Percentiles rank a stretch among this genome's conserved stretches.
These are phyloP conservation scores for Lemur catta DNA, from an alignment of 2,797 vertebrate species.

Conservation along the genomic window DNA sequence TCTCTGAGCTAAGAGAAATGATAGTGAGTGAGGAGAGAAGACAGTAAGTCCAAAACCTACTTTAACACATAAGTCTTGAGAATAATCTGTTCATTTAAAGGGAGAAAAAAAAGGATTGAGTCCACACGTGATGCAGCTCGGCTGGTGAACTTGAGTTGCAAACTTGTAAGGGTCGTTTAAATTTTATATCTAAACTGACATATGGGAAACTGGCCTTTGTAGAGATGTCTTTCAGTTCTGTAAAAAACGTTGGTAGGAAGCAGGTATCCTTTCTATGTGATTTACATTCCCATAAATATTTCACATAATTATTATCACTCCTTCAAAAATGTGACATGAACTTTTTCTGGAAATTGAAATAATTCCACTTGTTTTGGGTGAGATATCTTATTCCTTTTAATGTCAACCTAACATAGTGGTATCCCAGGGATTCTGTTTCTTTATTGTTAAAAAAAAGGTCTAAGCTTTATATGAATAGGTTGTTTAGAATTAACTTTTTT, in stretches of 20 bases:
- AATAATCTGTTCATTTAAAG: constrained; percentile 73
- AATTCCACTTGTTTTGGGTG: neutral
- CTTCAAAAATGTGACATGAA: neutral
- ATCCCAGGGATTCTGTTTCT: neutral
- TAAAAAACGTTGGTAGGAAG: neutral
- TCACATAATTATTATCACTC: neutral
- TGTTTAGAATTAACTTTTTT: neutral
- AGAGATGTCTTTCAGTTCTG: neutral
- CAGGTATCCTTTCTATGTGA: neutral
- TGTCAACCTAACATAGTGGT: neutral
- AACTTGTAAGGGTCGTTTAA: neutral
- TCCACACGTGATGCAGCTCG: neutral
- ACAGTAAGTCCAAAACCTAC: neutral
- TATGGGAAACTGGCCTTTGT: neutral
- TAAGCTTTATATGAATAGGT: neutral
- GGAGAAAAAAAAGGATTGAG: neutral
- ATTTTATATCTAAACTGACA: neutral
- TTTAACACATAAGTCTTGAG: constrained; percentile 68
- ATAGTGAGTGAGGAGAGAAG: neutral
- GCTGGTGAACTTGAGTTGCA: neutral
- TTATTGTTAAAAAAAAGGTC: neutral
- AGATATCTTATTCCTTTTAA: neutral
- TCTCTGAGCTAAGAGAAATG: neutral
- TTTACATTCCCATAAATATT: neutral
- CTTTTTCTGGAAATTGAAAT: neutral